Evolutionary conservation across 2,888 invertebrate species (phyloP), one percentile per base, ranked within the genome.

Genomic region (Hetaerina titia): DNA sequence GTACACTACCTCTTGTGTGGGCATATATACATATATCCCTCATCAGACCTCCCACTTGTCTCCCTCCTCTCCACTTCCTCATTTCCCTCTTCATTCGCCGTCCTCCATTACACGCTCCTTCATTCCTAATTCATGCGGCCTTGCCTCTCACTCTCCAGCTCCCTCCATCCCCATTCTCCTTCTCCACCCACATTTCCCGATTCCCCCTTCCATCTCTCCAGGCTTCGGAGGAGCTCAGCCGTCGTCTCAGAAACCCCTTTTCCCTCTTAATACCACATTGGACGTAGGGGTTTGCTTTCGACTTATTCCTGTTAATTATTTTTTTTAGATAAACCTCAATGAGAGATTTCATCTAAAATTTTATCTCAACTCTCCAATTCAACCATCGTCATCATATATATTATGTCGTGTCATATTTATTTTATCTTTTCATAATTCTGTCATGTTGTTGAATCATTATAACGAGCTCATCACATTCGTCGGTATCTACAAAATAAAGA

Each of bases 71-170:
- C 81, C 31, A 58, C 89, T 58, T 89, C 56, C 89, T 89, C 89
- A 22, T 56, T 89, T 89, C 56, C 89, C 89, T 89, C 89, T 58
- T 89, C 89, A 56, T 58, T 89, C 89, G 9, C 58, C 58, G 58
- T 89, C 89, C 89, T n/a, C 58, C 89, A 56, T 58, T 58, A 89
- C 58, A 57, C 89, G 56, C 58, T 58, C 89, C 58, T n/a, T 89
- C 89, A 58, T 58, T 89, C 89, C 22, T 58, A 58, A 89, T 58
- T 58, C 89, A 89, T 58, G 58, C n/a, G 56, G 57, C 58, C 89
- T 56, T n/a, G 22, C 89, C 58, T 58, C 89, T 22, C 11, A 19
- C 31, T 31, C n/a, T 57, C 45, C 15, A 45, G 11, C 15, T 89
- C 90, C 45, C 90, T 69, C 31, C 8, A 90, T n/a, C 63, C 25